phyloP scores from a whole-genome alignment of 2,797 vertebrate species.

The Pseudochaenichthys georgianus region DNA sequence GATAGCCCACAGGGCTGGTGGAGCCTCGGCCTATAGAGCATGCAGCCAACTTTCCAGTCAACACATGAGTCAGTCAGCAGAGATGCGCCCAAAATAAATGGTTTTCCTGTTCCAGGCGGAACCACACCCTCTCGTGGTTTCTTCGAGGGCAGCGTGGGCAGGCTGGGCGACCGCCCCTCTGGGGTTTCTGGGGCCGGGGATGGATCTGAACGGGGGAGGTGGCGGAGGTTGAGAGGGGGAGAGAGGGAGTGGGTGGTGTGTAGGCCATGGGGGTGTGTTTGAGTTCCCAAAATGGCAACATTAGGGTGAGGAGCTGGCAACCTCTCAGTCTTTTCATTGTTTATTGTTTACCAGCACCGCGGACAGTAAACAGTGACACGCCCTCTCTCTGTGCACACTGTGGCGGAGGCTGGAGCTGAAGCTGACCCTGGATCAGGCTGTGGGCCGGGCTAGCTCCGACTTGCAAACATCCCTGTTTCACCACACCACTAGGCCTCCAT shows the following conservation, averaged over 20 bases:
- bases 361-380: slow-evolving; percentile 84
- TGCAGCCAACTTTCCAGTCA: slow-evolving; percentile 94
- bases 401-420: slow-evolving; percentile 65
- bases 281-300: slow-evolving; percentile 85
- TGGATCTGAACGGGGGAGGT: slow-evolving; percentile 70
- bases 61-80: slow-evolving; percentile 96
- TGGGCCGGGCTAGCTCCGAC: slow-evolving; percentile 51
- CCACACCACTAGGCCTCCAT: slow-evolving; percentile 38
- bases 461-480: slow-evolving; percentile 39
- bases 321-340: slow-evolving; percentile 84
- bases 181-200: slow-evolving; percentile 80
- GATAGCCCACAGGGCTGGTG: slow-evolving; percentile 89
- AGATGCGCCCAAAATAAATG: slow-evolving; percentile 97
- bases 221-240: slow-evolving; percentile 57
- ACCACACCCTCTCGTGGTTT: slow-evolving; percentile 95
- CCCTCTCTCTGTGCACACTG: slow-evolving; percentile 73
- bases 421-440: slow-evolving; percentile 52
- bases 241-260: slow-evolving; percentile 63
- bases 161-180: slow-evolving; percentile 81
- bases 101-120: slow-evolving; percentile 93
- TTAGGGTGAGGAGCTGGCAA: slow-evolving; percentile 81
- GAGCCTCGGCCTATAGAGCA: slow-evolving; percentile 83
- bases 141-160: slow-evolving; percentile 87
- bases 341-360: slow-evolving; percentile 85
- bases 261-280: slow-evolving; percentile 70